Evolutionary conservation across 2,797 vertebrate genomes (phyloP).

Genomic region (Knipowitschia caucasica): DNA sequence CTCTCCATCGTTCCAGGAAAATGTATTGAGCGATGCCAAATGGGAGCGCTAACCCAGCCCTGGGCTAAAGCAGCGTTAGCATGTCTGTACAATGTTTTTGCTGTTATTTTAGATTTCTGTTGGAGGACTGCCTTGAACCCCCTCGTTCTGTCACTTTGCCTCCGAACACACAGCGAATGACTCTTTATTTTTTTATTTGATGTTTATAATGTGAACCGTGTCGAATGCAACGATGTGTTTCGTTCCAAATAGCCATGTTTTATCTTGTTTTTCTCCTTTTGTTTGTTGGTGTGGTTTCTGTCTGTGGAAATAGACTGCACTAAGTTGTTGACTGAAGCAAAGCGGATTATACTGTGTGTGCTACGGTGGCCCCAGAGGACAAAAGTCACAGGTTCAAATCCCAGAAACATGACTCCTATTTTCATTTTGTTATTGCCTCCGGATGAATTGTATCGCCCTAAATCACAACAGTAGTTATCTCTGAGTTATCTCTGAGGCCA

Average conservation of each 20-base stretch:
- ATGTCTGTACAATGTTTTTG: slow-evolving; percentile 39
- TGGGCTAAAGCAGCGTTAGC: slow-evolving; percentile 2
- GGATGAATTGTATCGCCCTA: no score
- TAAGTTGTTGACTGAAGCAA: slow-evolving; percentile 67
- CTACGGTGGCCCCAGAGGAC: slow-evolving; percentile 6
- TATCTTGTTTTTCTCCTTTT: slow-evolving; percentile 5
- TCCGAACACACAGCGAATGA: slow-evolving; percentile 51
- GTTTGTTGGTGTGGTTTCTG: neutral
- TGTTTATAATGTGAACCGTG: slow-evolving; percentile 77
- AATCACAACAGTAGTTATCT: no score
- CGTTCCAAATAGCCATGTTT: slow-evolving; percentile 77
- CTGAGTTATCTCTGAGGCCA: no score
- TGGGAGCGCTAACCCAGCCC: slow-evolving; percentile 16
- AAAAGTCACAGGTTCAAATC: no score
- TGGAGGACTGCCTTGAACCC: slow-evolving; percentile 69
- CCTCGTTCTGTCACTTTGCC: slow-evolving; percentile 61
- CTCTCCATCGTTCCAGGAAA: slow-evolving; percentile 21
- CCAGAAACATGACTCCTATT: no score
- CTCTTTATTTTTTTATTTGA: slow-evolving; percentile 52
- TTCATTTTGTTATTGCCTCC: no score
- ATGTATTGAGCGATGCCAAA: slow-evolving; percentile 50
- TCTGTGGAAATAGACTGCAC: slow-evolving; percentile 71
- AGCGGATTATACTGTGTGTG: slow-evolving; percentile 41
- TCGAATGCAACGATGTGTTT: slow-evolving; percentile 40
- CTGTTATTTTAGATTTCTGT: slow-evolving; percentile 15